Evolutionary conservation across 2,113 vertebrate species (phyloP).

Genomic region (Macquaria ambigua): DNA sequence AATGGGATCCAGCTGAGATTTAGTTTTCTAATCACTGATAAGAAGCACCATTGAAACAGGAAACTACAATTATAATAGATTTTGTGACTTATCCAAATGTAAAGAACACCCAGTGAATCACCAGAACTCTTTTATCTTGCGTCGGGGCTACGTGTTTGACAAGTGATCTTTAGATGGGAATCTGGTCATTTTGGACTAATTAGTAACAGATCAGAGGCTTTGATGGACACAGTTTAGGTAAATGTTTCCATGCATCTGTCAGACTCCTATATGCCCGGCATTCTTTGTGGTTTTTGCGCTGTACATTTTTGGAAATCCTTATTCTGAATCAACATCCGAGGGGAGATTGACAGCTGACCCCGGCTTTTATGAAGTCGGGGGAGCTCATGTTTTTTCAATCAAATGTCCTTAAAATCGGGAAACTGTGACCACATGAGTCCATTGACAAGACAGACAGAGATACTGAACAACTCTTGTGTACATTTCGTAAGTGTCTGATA

Average conservation of each 20-base stretch:
- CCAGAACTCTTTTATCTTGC: constrained; percentile 45
- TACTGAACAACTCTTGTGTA: constrained; percentile 67
- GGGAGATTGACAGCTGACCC: constrained; percentile 62
- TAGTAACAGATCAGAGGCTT: constrained; percentile 73
- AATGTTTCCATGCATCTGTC: constrained; percentile 81
- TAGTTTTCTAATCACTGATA: constrained; percentile 41
- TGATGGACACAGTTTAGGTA: constrained; percentile 81
- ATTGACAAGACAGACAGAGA: constrained; percentile 60
- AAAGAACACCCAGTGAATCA: constrained; percentile 57
- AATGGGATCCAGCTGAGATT: constrained; percentile 35
- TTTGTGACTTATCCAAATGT: constrained; percentile 23
- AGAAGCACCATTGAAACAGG: constrained; percentile 34
- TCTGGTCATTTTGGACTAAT: constrained; percentile 70
- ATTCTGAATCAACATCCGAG: constrained; percentile 70
- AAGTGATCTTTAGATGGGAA: constrained; percentile 57
- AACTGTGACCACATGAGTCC: constrained; percentile 50
- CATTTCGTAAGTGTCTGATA: constrained; percentile 72
- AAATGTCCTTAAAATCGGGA: constrained; percentile 51
- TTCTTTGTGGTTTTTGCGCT: constrained; percentile 72
- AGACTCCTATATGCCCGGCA: constrained; percentile 53
- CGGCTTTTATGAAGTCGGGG: constrained; percentile 51
- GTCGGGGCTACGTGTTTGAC: constrained; percentile 33
- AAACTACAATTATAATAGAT: constrained; percentile 35
- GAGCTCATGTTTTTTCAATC: constrained; percentile 70
- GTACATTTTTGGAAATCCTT: constrained; percentile 79